These are phyloP conservation scores for Merops nubicus DNA, from an alignment of 2,113 vertebrate genomes.

Conservation along the genomic window DNA sequence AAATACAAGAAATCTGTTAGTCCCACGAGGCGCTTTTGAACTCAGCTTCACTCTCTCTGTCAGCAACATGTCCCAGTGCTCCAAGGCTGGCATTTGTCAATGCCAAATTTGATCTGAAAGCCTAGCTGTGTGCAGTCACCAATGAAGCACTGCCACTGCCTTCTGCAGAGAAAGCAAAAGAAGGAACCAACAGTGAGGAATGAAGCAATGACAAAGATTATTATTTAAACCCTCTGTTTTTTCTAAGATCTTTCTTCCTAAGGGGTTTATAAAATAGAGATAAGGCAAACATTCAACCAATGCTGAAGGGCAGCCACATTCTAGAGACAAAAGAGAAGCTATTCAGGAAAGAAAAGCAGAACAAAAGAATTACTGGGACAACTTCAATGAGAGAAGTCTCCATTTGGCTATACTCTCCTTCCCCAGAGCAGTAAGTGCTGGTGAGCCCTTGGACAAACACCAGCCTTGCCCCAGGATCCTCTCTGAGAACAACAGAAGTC, in stretches of 20 bases:
- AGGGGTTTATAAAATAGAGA: background rate
- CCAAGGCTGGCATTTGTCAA: background rate
- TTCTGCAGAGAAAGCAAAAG: constrained; percentile 13
- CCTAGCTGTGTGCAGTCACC: background rate
- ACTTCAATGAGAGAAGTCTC: background rate
- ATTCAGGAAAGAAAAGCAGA: background rate
- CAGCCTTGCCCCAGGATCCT: background rate
- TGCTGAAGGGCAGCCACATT: background rate
- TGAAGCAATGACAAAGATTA: background rate
- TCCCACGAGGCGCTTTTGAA: background rate
- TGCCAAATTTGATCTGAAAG: constrained; percentile 28
- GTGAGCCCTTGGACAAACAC: background rate
- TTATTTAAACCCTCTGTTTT: background rate
- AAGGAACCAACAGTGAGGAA: background rate
- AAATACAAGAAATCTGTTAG: background rate
- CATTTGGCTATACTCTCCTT: background rate
- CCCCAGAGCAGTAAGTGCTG: background rate
- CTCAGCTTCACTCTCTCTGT: background rate
- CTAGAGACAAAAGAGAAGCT: background rate
- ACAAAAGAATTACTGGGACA: background rate
- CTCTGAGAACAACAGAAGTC: background rate
- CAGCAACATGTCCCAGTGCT: background rate
- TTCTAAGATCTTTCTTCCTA: background rate
- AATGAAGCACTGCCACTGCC: background rate
- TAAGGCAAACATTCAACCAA: background rate